Evolutionary conservation across 2,113 vertebrate species (phyloP), one percentile per base, ranked within the genome.

Genomic region (Scartelaos histophorus): DNA sequence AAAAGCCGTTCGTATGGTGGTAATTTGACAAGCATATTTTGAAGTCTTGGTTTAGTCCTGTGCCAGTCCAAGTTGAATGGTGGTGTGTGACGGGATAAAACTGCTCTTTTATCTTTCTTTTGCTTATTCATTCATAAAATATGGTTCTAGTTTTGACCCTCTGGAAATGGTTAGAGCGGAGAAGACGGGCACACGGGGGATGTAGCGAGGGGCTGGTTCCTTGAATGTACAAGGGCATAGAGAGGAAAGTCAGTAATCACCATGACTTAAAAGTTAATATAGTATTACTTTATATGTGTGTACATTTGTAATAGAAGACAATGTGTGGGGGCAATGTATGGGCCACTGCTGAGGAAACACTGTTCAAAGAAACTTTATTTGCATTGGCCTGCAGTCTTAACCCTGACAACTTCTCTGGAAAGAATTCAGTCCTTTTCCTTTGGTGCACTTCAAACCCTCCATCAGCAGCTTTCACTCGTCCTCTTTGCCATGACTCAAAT

Each of bases 51-150:
- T 76, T 82, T 84, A 7, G 54, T 75, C 81, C 21, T 12, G 73
- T 75, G 74, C 74, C 84, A 73, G 78, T 58, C 73, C 64, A 54
- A 67, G 57, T 66, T 35, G 54, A 88, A 78, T 79, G 76, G 82
- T 80, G 83, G 83, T 82, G 81, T 81, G 57, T 66, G 69, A 77
- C 58, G 19, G 80, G 81, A 82, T 82, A 74, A 83, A 86, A 81
- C 61, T 67, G n/a, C 16, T 38, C 85, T 87, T 87, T 88, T 81
- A 88, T 90, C 82, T 81, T 80, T 71, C 71, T 71, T 38, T 82
- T 76, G 73, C 73, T 80, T 75, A 80, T 88, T 79, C 81, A 84
- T 89, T 89, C 79, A 85, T 79, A 85, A 87, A 90, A 91, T 90
- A 79, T 91, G 90, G 83, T 87, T 89, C 81, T 70, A 58, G 79